A percentile compares a stretch with the other conserved stretches of the same genome.
phyloP scores from a whole-genome alignment of 2,888 invertebrate species.

The Trichogramma evanescens region DNA sequence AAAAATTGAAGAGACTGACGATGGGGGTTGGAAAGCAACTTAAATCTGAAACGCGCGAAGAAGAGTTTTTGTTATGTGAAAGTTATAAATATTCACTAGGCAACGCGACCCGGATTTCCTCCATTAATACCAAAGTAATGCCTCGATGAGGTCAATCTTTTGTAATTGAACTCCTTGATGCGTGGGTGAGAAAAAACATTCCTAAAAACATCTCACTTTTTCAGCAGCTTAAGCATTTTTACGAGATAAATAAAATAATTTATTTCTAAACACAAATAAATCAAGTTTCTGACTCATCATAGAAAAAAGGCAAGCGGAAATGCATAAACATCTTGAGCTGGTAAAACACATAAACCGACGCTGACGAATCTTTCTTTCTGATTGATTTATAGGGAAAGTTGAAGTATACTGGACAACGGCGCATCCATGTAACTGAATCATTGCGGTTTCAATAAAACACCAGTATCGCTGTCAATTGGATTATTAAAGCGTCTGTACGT shows the following conservation, averaged over 20 bases:
- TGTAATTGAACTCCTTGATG: neutral
- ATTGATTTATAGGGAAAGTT: no score
- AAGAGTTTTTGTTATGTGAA: neutral
- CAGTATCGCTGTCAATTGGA: no score
- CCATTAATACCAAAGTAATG: constrained; percentile 37
- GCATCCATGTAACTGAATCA: no score
- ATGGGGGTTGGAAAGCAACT: constrained; percentile 9
- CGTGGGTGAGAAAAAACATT: no score
- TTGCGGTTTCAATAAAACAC: no score
- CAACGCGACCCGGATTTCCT: constrained; percentile 35
- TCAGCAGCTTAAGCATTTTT: constrained; percentile 1
- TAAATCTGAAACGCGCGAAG: constrained; percentile 1
- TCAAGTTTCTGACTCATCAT: neutral
- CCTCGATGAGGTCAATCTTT: constrained; percentile 26
- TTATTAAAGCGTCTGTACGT: no score
- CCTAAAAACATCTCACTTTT: neutral
- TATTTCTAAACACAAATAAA: constrained; percentile 1
- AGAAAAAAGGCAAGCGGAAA: neutral
- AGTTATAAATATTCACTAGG: constrained; percentile 30
- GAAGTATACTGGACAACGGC: no score
- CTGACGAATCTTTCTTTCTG: no score
- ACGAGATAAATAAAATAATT: constrained; percentile 16
- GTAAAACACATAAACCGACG: neutral
- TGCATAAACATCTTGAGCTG: neutral
- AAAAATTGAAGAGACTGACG: constrained; percentile 13